A percentile compares a stretch with the other conserved stretches of the same genome.
Evolutionary conservation across 2,113 vertebrate species (phyloP).

Genomic region (Rafetus swinhoei): DNA sequence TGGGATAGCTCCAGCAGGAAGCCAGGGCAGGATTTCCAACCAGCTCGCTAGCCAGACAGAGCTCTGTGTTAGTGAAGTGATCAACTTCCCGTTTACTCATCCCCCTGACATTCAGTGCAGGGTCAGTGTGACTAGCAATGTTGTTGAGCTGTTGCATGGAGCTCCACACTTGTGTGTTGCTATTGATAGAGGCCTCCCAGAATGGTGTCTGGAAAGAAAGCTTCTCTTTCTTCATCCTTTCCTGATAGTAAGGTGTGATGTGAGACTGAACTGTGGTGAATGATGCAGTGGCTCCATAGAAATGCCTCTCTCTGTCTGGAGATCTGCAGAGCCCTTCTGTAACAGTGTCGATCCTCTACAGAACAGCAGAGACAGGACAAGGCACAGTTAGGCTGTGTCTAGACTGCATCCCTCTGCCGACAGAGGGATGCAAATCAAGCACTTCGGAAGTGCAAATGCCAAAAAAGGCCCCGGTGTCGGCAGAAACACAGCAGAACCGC

Average conservation of each 20-base stretch:
- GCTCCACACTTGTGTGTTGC: neutral
- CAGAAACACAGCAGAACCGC: too few relatives aligned
- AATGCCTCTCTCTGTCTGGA: too few relatives aligned
- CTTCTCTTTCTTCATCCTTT: neutral
- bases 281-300: too few relatives aligned
- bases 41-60: neutral
- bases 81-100: neutral
- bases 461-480: too few relatives aligned
- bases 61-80: neutral
- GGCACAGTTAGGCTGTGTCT: neutral
- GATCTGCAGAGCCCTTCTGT: too few relatives aligned
- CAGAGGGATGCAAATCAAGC: too few relatives aligned
- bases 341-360: neutral
- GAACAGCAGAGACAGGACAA: neutral
- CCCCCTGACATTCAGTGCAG: rapidly evolving
- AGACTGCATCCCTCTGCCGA: too few relatives aligned
- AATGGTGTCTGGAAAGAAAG: neutral
- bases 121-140: neutral
- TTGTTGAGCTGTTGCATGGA: neutral
- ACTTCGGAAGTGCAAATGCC: too few relatives aligned
- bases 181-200: neutral
- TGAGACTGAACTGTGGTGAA: too few relatives aligned
- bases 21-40: neutral
- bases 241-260: too few relatives aligned
- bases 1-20: neutral